These are phyloP conservation scores for Apamea monoglypha DNA, from an alignment of 2,888 invertebrate genomes.

Conservation along the genomic window DNA sequence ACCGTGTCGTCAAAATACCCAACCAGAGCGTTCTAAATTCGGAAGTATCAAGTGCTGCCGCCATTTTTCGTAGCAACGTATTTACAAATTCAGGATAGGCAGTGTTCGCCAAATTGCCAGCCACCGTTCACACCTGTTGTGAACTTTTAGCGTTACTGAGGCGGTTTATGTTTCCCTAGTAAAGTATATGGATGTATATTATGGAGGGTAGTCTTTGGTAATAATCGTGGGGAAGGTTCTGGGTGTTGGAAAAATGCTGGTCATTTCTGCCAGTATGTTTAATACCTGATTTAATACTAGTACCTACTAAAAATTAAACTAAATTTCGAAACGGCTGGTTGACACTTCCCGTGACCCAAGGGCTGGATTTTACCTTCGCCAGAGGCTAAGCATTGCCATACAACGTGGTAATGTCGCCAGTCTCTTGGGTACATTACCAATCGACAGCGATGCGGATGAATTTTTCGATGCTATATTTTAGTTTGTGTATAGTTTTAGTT, in stretches of 20 bases:
- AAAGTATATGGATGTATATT: conserved; percentile 45
- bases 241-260: conserved; percentile 6
- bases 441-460: too few relatives aligned
- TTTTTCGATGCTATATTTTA: too few relatives aligned
- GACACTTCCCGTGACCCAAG: too few relatives aligned
- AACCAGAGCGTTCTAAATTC: conserved; percentile 35
- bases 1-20: too few relatives aligned
- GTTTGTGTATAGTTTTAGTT: too few relatives aligned
- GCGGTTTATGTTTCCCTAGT: conserved; percentile 29
- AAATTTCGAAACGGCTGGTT: too few relatives aligned
- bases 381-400: too few relatives aligned
- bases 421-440: too few relatives aligned
- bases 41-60: conserved; percentile 45
- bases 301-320: too few relatives aligned
- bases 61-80: conserved; percentile 51
- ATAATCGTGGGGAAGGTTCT: conserved; percentile 30
- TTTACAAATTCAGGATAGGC: conserved; percentile 59
- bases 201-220: conserved; percentile 18
- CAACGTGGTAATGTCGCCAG: too few relatives aligned
- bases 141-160: conserved; percentile 72
- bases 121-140: conserved; percentile 74
- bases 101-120: conserved; percentile 63
- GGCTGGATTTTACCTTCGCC: too few relatives aligned
- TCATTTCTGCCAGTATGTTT: neutral
- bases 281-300: neutral